Base-by-base conservation (phyloP, 2,888 invertebrate genomes). In the Xestia xanthographa region DNA sequence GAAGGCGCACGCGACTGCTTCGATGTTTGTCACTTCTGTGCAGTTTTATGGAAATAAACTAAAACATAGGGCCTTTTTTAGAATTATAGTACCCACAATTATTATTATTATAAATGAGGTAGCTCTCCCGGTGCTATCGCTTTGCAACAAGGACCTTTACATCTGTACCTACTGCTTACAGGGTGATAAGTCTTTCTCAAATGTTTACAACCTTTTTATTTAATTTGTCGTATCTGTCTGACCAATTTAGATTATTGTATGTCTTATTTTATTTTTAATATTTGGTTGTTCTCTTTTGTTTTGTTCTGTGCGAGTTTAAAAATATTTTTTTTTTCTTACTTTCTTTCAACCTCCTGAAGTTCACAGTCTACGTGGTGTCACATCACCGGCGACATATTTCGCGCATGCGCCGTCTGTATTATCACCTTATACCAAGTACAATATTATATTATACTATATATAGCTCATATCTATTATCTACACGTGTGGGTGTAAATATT, bases 401-500 rank as follows among this genome's bases (percentile, higher is more conserved):
- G 71, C 86, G 86, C 77, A 77, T 85, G 83, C 83, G 73, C 62
- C 50, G 34, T 72, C 53, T 41, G 41, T 65, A 63, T 79, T 83
- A 80, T 79, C 79, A 79, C 79, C 83, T 60, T 65, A 26, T 22
- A 58, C 38, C 20, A 48, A 67, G 80, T 62, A 72, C n/a, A 70
- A 63, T 66, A 72, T 34, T 56, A 48, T 38, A 43, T 65, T 29
- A 29, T 41, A 72, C 26, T 77, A 66, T 66, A 50, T 65, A 80
- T 45, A 22, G n/a, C 45, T 63, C 50, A 67, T 75, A 72, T 75
- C 82, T 82, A 77, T 83, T 83, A 83, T 81, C 70, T 82, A 83
- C 87, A 90, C 88, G 87, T 88, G 89, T 87, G 78, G 82, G 76
- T 74, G 85, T 80, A 82, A 82, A 78, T 79, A 88, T 86, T 83